Percentiles rank a stretch among this genome's conserved stretches.
phyloP scores from a whole-genome alignment of 2,113 vertebrate genomes.

The Clarias macrocephalus region DNA sequence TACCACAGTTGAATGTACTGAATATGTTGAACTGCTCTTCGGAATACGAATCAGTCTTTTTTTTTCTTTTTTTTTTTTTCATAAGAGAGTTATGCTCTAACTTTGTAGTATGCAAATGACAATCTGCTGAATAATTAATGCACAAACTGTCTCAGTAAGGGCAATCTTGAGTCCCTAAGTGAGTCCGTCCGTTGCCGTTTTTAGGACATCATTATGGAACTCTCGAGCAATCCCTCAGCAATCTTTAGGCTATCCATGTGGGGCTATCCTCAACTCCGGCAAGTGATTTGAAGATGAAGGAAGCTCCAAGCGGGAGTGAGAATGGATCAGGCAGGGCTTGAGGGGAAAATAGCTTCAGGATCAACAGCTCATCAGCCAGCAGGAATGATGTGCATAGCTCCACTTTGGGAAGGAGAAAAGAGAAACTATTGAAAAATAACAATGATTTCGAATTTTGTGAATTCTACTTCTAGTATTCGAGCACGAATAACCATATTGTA shows the following conservation, averaged over 20 bases:
- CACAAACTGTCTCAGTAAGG: background rate
- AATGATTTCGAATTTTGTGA: background rate
- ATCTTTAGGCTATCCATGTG: conserved; percentile 5
- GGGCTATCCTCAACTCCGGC: background rate
- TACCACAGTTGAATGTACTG: background rate
- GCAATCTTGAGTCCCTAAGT: background rate
- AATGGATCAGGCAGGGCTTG: background rate
- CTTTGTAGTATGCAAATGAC: background rate
- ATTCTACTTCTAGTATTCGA: background rate
- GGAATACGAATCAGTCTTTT: background rate
- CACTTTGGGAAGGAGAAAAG: background rate
- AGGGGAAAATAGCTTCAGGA: background rate
- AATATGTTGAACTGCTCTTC: background rate
- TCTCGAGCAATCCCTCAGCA: background rate
- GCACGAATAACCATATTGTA: background rate
- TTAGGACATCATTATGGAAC: background rate
- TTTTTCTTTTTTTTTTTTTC: background rate
- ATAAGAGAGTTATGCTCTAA: background rate
- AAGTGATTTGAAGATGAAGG: background rate
- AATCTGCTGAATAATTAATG: background rate
- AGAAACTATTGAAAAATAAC: too few species aligned
- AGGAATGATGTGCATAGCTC: too few species aligned
- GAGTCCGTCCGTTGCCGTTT: too few species aligned
- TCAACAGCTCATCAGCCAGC: background rate
- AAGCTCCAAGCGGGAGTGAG: background rate